Conservation (phyloP, 2,113 vertebrate genomes). For the Martes martes region DNA sequence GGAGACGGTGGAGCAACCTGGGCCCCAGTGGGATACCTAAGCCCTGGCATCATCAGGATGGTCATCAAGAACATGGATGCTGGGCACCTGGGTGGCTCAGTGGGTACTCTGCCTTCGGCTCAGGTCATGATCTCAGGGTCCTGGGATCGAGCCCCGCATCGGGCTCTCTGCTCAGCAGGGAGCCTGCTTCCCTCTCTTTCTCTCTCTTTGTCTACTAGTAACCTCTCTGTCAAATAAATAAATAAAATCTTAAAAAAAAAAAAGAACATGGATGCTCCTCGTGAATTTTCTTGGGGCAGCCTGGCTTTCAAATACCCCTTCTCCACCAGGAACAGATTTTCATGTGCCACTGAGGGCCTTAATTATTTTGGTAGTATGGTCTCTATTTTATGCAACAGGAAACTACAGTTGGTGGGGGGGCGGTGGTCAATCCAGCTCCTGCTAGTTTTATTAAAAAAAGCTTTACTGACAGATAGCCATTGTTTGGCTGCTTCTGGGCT, state of each 20-base stretch:
- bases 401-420: fast-evolving
- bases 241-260: too few relatives aligned
- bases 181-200: too few relatives aligned
- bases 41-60: fast-evolving
- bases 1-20: fast-evolving
- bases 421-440: background rate
- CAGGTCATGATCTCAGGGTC: too few relatives aligned
- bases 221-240: too few relatives aligned
- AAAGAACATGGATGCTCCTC: fast-evolving
- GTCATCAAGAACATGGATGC: background rate
- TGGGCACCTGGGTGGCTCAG: too few relatives aligned
- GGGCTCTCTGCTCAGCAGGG: too few relatives aligned
- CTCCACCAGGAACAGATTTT: background rate
- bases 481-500: background rate
- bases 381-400: background rate
- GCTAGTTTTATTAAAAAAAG: background rate
- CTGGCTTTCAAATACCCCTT: background rate
- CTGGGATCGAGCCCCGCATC: too few relatives aligned
- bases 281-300: background rate
- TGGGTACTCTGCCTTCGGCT: too few relatives aligned
- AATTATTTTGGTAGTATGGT: background rate
- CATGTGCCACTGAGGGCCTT: background rate
- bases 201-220: too few relatives aligned
- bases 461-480: background rate
- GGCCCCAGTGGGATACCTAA: fast-evolving